Percentiles rank a stretch among this genome's conserved stretches.
Conservation (phyloP, 2,888 invertebrate species). For the Drosophila eohydei region DNA sequence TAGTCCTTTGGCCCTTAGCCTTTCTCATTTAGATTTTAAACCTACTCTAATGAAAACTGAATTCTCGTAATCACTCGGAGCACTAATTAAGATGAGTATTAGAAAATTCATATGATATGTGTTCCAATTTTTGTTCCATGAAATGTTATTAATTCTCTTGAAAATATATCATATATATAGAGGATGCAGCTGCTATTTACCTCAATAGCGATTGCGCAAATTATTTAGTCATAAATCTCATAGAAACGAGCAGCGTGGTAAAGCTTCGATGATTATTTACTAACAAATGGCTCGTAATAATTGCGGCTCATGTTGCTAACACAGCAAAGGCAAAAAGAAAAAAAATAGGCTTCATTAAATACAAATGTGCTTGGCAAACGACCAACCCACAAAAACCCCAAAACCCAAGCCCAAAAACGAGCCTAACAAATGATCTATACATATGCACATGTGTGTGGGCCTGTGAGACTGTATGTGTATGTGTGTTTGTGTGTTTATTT, state of each 20-base stretch:
- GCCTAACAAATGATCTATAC: conserved; percentile 58
- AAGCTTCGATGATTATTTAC: conserved; percentile 44
- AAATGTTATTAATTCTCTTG: no score
- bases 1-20: no score
- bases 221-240: conserved; percentile 25
- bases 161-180: neutral
- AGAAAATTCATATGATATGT: no score
- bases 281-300: conserved; percentile 60
- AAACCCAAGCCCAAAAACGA: conserved; percentile 27
- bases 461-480: neutral
- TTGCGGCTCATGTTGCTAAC: conserved; percentile 66
- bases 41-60: no score
- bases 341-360: conserved; percentile 77
- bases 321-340: conserved; percentile 5
- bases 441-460: neutral
- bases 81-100: no score
- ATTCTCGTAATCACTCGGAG: no score
- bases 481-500: conserved; percentile 17
- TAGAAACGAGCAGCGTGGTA: conserved; percentile 7
- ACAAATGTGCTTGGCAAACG: conserved; percentile 66
- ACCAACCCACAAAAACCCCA: conserved; percentile 40
- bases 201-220: conserved; percentile 10
- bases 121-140: no score
- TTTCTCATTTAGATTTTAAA: no score
- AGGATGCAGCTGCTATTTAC: conserved; percentile 1